A percentile compares a stretch with the other conserved stretches of the same genome.
phyloP scores from a whole-genome alignment of 2,888 invertebrate species.

The Heliconius cydno region DNA sequence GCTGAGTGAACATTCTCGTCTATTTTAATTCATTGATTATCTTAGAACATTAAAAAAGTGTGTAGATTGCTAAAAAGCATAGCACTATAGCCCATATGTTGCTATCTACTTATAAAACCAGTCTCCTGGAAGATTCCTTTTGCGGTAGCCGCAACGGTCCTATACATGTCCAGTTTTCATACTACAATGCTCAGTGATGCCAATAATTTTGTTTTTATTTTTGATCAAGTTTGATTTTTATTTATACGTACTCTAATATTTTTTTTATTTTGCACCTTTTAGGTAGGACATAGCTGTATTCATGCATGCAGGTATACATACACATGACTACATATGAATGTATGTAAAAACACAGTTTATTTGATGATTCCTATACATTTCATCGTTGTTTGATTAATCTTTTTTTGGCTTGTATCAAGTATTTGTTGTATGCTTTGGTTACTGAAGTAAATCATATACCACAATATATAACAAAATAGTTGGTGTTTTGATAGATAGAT shows the following conservation, averaged over 20 bases:
- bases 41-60: background rate
- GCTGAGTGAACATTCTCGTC: background rate
- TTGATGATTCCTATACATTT: background rate
- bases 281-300: background rate
- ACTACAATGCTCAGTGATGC: slow-evolving; percentile 24
- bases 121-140: slow-evolving; percentile 39
- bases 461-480: background rate
- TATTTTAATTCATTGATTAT: background rate
- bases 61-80: slow-evolving; percentile 22
- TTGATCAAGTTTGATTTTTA: background rate
- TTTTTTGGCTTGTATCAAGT: too few species aligned
- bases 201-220: slow-evolving; percentile 20
- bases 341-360: background rate
- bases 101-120: slow-evolving; percentile 37
- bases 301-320: too few species aligned
- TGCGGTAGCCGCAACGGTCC: slow-evolving; percentile 32
- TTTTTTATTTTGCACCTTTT: too few species aligned
- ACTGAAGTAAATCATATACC: too few species aligned
- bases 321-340: background rate
- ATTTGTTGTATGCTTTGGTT: too few species aligned
- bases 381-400: too few species aligned
- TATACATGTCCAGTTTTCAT: slow-evolving; percentile 20
- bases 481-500: background rate
- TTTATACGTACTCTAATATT: too few species aligned
- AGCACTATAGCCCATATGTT: slow-evolving; percentile 34